phyloP scores from a whole-genome alignment of 2,113 vertebrate genomes.

The Pycnonotus jocosus region DNA sequence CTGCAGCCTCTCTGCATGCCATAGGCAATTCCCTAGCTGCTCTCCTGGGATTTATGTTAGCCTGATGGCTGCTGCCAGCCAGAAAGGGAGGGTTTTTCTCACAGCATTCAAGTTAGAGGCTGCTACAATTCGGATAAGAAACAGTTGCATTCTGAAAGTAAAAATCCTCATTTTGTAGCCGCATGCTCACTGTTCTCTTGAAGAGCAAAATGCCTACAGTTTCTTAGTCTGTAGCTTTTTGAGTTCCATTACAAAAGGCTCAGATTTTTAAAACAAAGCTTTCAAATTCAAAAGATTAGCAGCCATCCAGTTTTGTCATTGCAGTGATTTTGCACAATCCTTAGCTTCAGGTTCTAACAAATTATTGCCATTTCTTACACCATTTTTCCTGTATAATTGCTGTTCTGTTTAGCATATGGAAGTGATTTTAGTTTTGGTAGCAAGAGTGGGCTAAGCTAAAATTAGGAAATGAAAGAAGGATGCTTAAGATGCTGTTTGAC shows the following conservation, averaged over 20 bases:
- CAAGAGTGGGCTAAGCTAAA: constrained; percentile 6
- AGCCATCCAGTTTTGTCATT: background rate
- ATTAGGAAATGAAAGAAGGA: background rate
- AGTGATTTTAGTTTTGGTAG: constrained; percentile 2
- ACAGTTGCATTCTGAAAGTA: background rate
- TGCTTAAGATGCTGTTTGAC: background rate
- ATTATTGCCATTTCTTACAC: background rate
- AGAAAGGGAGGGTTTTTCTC: background rate
- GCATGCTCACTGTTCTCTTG: background rate
- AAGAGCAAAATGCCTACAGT: background rate
- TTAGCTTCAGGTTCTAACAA: background rate
- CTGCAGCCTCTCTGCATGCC: background rate
- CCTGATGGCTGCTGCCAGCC: background rate
- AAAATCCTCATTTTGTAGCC: background rate
- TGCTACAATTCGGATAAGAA: background rate
- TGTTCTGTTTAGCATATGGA: background rate
- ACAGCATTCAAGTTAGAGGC: background rate
- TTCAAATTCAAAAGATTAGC: background rate
- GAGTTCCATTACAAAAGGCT: background rate
- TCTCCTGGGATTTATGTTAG: background rate
- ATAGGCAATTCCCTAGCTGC: background rate
- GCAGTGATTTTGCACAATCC: background rate
- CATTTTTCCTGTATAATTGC: background rate
- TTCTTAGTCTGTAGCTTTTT: background rate
- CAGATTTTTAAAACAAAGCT: background rate